phyloP scores from a whole-genome alignment of 2,113 vertebrate species.

The Oncorhynchus gorbuscha region DNA sequence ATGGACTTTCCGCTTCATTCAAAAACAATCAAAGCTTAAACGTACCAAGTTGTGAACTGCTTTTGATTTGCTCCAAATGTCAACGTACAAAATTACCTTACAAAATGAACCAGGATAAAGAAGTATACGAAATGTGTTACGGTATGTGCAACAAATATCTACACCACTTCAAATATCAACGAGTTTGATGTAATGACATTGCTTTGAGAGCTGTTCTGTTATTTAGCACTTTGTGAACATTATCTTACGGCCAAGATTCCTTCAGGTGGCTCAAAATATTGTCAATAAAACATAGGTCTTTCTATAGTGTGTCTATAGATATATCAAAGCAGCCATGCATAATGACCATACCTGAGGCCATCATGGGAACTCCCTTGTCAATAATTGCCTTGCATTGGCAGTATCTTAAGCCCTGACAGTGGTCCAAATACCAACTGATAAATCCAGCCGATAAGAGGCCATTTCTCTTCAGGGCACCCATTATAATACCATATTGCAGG shows the following conservation, averaged over 20 bases:
- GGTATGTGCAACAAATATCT: neutral
- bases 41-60: too few species aligned
- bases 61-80: too few species aligned
- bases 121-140: neutral
- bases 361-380: neutral
- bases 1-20: too few species aligned
- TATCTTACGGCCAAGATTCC: neutral
- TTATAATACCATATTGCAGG: constrained; percentile 17
- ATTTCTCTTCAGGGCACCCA: neutral
- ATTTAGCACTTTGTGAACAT: neutral
- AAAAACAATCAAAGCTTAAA: too few species aligned
- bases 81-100: too few species aligned
- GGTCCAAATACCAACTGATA: neutral
- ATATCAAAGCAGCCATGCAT: neutral
- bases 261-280: neutral
- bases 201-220: neutral
- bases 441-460: neutral
- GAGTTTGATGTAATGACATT: too few species aligned
- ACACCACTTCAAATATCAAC: too few species aligned
- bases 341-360: neutral
- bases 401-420: neutral
- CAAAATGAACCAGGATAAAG: neutral
- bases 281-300: neutral
- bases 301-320: neutral
- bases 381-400: constrained; percentile 2